Conservation (phyloP, 2,888 invertebrate species). For the Homarus gammarus region DNA sequence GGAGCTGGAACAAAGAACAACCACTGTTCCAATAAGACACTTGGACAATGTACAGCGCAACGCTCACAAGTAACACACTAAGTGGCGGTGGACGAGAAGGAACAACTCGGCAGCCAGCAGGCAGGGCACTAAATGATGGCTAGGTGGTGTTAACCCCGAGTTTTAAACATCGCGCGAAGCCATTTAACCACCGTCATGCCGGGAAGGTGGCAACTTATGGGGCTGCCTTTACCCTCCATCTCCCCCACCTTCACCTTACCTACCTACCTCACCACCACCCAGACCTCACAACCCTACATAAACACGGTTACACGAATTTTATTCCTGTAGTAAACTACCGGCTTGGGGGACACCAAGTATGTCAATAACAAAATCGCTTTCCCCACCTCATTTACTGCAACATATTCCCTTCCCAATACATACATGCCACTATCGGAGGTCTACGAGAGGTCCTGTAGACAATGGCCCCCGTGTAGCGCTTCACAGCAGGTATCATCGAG, state of each 20-base stretch:
- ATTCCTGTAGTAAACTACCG: too few relatives aligned
- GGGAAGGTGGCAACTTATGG: constrained; percentile 1
- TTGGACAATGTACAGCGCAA: not conserved
- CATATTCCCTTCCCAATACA: not conserved
- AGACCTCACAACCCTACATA: not conserved
- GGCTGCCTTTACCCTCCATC: not conserved
- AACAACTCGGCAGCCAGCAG: constrained; percentile 9
- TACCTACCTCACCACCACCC: not conserved
- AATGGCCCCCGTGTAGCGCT: constrained; percentile 33
- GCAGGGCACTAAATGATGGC: constrained; percentile 4
- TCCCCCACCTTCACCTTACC: not conserved
- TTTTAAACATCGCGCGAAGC: not conserved
- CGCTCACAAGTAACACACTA: not conserved
- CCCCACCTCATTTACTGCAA: too few relatives aligned
- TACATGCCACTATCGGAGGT: constrained; percentile 1
- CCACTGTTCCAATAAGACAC: too few relatives aligned
- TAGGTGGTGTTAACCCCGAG: not conserved
- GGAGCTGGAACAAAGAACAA: too few relatives aligned
- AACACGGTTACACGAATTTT: too few relatives aligned
- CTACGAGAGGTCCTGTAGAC: constrained; percentile 24
- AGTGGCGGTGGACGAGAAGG: not conserved
- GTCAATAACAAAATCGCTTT: too few relatives aligned
- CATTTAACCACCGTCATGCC: constrained; percentile 1
- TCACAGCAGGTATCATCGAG: not conserved
- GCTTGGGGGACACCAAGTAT: too few relatives aligned